Conservation (phyloP, 2,888 invertebrate genomes). For the Eurytoma californica region DNA sequence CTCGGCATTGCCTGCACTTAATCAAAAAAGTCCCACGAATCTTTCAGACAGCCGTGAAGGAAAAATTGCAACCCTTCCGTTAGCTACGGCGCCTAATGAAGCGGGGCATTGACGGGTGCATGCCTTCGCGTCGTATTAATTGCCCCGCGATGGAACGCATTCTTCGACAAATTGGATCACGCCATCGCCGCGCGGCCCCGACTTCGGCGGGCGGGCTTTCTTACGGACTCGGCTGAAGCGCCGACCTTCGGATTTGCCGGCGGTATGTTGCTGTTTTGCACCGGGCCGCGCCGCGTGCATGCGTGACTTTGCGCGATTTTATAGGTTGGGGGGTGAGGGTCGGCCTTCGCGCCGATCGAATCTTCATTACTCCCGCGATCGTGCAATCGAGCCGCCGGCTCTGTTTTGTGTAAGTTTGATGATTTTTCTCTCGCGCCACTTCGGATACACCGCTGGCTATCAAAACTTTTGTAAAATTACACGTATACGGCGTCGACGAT, state of each 20-base stretch:
- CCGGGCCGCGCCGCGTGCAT: background rate
- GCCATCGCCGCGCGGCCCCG: slow-evolving; percentile 64
- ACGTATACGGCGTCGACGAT: no score
- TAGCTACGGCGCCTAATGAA: slow-evolving; percentile 66
- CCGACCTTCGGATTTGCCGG: background rate
- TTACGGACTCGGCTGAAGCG: background rate
- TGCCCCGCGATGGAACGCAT: slow-evolving; percentile 67
- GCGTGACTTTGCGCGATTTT: slow-evolving; percentile 5
- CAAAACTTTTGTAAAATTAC: no score
- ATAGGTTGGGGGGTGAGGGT: background rate
- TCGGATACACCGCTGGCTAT: no score
- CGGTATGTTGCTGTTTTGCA: slow-evolving; percentile 42
- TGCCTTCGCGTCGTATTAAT: slow-evolving; percentile 72
- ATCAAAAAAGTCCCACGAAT: background rate
- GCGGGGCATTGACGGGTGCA: slow-evolving; percentile 68
- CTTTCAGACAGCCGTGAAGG: slow-evolving; percentile 1
- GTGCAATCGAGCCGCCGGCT: background rate
- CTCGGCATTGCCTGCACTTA: no score
- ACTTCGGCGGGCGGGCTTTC: background rate
- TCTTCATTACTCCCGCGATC: no score
- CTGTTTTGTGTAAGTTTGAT: background rate
- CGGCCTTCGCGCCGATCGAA: background rate
- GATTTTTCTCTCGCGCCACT: no score
- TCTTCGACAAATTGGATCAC: slow-evolving; percentile 73
- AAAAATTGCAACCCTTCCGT: slow-evolving; percentile 23